Percentiles rank a stretch among this genome's conserved stretches.
Conservation (phyloP, 2,113 vertebrate species). For the Prunella himalayana region DNA sequence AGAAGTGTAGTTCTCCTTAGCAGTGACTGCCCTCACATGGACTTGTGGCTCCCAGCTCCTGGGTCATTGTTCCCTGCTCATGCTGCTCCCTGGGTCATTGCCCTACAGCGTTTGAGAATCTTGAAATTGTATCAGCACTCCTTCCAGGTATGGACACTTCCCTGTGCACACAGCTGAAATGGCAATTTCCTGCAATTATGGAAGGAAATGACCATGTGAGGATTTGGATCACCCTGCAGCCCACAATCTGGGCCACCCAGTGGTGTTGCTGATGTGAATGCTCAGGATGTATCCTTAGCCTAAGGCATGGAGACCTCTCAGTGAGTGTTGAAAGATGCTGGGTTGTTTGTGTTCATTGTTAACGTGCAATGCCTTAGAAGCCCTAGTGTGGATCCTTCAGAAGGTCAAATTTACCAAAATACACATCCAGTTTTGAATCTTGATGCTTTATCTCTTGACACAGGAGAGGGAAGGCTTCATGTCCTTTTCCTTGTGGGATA, state of each 20-base stretch:
- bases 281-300: not conserved
- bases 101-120: not conserved
- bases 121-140: not conserved
- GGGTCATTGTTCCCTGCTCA: not conserved
- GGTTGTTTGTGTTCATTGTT: not conserved
- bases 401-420: not conserved
- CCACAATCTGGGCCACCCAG: not conserved
- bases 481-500: rapidly evolving
- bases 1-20: not conserved
- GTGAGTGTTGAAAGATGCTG: not conserved
- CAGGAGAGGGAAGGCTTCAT: rapidly evolving
- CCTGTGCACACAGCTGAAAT: not conserved
- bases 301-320: not conserved
- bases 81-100: not conserved
- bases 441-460: not conserved
- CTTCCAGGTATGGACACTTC: not conserved
- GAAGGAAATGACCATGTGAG: not conserved
- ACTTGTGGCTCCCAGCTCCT: not conserved
- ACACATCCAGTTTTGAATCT: not conserved
- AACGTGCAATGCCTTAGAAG: not conserved
- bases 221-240: not conserved
- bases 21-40: not conserved
- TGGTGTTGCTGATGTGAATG: not conserved
- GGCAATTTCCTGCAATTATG: not conserved
- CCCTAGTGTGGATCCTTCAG: not conserved